A percentile compares a stretch with the other conserved stretches of the same genome.
Conservation (phyloP, 1,140 invertebrate species). For the Drosophila takahashii region DNA sequence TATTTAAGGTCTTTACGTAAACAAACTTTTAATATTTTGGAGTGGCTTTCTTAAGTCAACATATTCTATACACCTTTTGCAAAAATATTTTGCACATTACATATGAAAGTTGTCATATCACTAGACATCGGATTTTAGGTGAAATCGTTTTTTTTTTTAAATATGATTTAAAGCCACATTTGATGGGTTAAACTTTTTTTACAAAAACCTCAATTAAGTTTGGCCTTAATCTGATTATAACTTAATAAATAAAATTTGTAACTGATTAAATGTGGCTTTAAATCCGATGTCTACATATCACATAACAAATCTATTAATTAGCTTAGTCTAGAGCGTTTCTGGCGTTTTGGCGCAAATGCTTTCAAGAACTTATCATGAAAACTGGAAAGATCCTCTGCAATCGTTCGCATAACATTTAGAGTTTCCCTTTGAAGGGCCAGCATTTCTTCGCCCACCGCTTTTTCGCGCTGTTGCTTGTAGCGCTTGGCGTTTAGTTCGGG, state of each 20-base stretch:
- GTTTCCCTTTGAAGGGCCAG: constrained; percentile 11
- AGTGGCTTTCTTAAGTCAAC: not conserved
- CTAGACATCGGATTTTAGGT: too few species aligned
- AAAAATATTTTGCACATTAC: not conserved
- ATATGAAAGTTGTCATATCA: too few species aligned
- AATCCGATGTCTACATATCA: too few species aligned
- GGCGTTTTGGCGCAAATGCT: not conserved
- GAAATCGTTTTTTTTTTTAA: too few species aligned
- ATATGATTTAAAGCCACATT: too few species aligned
- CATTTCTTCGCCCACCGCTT: constrained; percentile 1
- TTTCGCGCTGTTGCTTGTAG: not conserved
- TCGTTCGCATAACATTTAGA: constrained; percentile 1
- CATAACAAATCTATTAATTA: not conserved
- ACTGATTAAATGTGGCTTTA: too few species aligned
- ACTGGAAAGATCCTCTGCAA: constrained; percentile 4
- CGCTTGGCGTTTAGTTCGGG: not conserved
- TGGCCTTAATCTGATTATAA: too few species aligned
- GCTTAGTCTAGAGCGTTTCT: not conserved
- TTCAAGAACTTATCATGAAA: not conserved
- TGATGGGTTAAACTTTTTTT: too few species aligned
- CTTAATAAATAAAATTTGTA: too few species aligned
- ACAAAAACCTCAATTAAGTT: too few species aligned
- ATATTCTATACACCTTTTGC: not conserved
- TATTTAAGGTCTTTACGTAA: constrained; percentile 25
- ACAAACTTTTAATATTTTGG: not conserved